A percentile compares a stretch with the other conserved stretches of the same genome.
Evolutionary conservation across 2,888 invertebrate genomes (phyloP).

Genomic region (Nysson spinosus): DNA sequence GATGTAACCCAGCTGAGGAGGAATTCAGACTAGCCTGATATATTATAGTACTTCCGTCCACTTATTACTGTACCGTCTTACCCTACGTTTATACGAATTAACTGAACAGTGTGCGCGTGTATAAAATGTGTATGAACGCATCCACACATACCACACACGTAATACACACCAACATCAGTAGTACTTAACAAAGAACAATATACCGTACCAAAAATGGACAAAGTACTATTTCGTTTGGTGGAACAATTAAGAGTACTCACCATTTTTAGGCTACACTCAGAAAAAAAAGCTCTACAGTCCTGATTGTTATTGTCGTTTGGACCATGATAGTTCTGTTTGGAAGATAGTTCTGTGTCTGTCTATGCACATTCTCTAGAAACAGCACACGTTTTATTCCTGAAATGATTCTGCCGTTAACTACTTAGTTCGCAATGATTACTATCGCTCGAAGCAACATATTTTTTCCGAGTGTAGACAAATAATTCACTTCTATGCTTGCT

Average conservation of each 20-base stretch:
- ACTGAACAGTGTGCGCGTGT: conserved; percentile 58
- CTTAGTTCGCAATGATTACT: conserved; percentile 9
- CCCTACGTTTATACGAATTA: conserved; percentile 27
- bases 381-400: conserved; percentile 24
- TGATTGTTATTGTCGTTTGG: conserved; percentile 13
- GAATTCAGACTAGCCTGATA: conserved; percentile 37
- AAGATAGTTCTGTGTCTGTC: conserved; percentile 36
- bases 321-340: conserved; percentile 14
- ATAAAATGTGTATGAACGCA: conserved; percentile 20
- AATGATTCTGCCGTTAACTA: not conserved
- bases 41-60: conserved; percentile 25
- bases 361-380: conserved; percentile 31
- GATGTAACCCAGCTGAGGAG: conserved; percentile 22
- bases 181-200: conserved; percentile 41
- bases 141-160: conserved; percentile 10
- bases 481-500: conserved; percentile 40
- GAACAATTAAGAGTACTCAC: conserved; percentile 40
- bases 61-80: conserved; percentile 28
- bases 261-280: conserved; percentile 39
- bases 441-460: conserved; percentile 24
- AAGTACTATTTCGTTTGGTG: conserved; percentile 58
- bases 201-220: conserved; percentile 57
- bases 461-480: conserved; percentile 42
- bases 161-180: conserved; percentile 25
- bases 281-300: conserved; percentile 19